Base-by-base conservation (phyloP, 2,888 invertebrate species). In the Cordilura impudica region DNA sequence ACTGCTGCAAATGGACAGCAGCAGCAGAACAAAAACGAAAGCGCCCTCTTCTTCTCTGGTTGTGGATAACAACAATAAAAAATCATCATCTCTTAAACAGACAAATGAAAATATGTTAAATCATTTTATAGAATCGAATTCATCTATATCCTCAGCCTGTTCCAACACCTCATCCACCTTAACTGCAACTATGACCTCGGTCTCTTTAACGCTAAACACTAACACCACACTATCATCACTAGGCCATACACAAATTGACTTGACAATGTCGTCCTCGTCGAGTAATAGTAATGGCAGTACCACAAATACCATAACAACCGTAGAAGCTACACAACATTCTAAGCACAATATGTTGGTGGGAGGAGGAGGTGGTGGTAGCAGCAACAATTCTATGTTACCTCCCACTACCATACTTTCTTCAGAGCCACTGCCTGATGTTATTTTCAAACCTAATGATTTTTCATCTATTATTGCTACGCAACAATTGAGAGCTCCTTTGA, bases 361-460 rank as follows among this genome's bases (percentile, higher is more conserved):
- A 7, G 18, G 16, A 6, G 35, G 69, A 26, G 66, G 49, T n/a
- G 63, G 70, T 1, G 69, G 75, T 54, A 78, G 69, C 19, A 70
- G 75, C 53, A 76, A 75, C 51, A 83, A 82, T 71, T 87, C 88
- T 0, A 87, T 87, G 87, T 54, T 87, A 75, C 87, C 87, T 16
- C 87, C 87, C 4, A 86, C 87, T 10, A 87, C 84, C 1, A 88
- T 88, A 78, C 71, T 87, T 1, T 87, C 87, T 1, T 88, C 87
- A n/a, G 88, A 88, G 81, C 88, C 87, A 3, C 71, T 87, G 76
- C 86, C 86, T 2, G 88, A 88, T 83, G 86, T 88, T 21, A 82
- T 87, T 63, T 87, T 88, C 66, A 85, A 87, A 78, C 87, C 88
- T 10, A 88, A 86, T 79, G 88, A 88, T 74, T 87, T 91, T 31